phyloP scores from a whole-genome alignment of 2,888 invertebrate species.

The Nomada flava region DNA sequence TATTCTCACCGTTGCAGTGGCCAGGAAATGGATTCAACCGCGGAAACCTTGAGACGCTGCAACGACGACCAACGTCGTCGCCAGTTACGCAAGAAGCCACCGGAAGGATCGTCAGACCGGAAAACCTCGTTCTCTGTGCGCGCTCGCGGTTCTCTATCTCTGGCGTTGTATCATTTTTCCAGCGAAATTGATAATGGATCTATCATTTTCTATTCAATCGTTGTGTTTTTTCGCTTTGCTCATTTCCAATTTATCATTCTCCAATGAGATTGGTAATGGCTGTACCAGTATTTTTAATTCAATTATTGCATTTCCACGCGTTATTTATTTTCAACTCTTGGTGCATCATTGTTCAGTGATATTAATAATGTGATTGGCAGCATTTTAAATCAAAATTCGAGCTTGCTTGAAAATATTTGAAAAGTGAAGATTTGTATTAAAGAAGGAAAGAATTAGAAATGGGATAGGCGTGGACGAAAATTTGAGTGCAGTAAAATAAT shows the following conservation, averaged over 20 bases:
- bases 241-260: neutral
- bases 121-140: conserved; percentile 28
- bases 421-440: no score
- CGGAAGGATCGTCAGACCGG: conserved; percentile 61
- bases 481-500: no score
- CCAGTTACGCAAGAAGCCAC: conserved; percentile 61
- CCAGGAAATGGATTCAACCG: conserved; percentile 51
- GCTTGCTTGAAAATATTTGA: no score
- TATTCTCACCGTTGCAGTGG: conserved; percentile 40
- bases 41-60: conserved; percentile 72
- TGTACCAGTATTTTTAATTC: no score
- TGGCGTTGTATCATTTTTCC: neutral
- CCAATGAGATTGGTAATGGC: no score
- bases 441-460: no score
- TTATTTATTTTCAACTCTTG: neutral
- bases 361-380: no score
- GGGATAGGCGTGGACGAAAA: no score
- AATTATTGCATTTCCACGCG: neutral
- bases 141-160: neutral
- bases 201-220: neutral
- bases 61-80: conserved; percentile 43
- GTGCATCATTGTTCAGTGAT: no score
- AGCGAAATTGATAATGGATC: neutral
- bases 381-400: no score
- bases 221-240: no score